phyloP scores from a whole-genome alignment of 2,113 vertebrate species.

The Gallinago undulata region DNA sequence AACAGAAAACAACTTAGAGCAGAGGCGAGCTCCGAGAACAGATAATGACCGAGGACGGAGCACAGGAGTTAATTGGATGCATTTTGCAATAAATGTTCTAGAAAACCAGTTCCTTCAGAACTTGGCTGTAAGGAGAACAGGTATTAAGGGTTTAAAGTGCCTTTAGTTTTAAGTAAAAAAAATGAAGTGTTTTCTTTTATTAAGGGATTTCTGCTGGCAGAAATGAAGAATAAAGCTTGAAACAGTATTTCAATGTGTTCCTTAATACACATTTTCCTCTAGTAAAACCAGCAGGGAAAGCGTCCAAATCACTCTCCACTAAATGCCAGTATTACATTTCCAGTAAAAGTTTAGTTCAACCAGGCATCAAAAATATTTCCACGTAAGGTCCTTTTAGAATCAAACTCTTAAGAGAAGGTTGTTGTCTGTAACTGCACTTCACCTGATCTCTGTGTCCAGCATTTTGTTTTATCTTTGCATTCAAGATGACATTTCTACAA shows the following conservation, averaged over 20 bases:
- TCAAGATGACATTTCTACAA: background rate
- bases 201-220: conserved; percentile 42
- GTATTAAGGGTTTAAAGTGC: background rate
- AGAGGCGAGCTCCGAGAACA: background rate
- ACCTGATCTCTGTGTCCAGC: background rate
- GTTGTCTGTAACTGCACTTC: background rate
- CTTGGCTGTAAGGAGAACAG: background rate
- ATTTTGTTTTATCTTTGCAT: background rate
- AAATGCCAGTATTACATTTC: conserved; percentile 73
- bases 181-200: conserved; percentile 44
- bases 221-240: conserved; percentile 53
- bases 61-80: background rate
- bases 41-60: background rate
- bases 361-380: conserved; percentile 50
- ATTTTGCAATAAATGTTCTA: background rate
- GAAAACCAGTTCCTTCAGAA: background rate
- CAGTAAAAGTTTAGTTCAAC: conserved; percentile 24
- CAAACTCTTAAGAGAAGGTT: background rate
- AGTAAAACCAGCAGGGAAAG: conserved; percentile 77
- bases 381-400: conserved; percentile 4
- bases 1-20: background rate
- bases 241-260: conserved; percentile 74
- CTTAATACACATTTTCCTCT: conserved; percentile 63
- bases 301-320: conserved; percentile 74
- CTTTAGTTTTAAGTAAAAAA: background rate